Percentiles rank a stretch among this genome's conserved stretches.
Evolutionary conservation across 2,113 vertebrate species (phyloP).

Genomic region (Empidonax alnorum): DNA sequence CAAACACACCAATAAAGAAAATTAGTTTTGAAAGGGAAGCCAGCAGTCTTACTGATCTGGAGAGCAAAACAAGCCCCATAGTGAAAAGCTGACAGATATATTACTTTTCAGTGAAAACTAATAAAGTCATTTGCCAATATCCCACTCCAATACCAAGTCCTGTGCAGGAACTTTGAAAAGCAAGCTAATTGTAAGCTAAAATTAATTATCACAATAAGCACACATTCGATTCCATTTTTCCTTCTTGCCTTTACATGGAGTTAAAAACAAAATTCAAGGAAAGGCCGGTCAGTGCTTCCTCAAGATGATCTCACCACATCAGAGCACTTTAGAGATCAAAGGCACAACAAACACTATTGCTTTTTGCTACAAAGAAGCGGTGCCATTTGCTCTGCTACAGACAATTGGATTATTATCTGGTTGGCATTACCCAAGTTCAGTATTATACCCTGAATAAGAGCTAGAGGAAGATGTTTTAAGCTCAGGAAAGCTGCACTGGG

Average conservation of each 20-base stretch:
- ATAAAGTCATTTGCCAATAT: background rate
- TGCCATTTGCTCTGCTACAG: background rate
- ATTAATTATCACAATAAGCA: background rate
- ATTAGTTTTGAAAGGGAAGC: background rate
- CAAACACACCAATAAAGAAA: background rate
- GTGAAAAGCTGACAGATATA: background rate
- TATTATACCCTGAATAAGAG: background rate
- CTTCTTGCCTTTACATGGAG: background rate
- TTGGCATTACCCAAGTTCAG: background rate
- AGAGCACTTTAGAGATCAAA: slow-evolving; percentile 27
- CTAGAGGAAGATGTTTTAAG: background rate
- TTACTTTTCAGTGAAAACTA: background rate
- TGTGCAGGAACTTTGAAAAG: background rate
- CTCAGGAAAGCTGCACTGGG: background rate
- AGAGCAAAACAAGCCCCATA: background rate
- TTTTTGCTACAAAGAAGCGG: background rate
- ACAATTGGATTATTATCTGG: background rate
- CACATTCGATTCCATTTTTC: background rate
- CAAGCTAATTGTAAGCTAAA: background rate
- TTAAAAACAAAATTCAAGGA: background rate
- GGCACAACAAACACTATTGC: background rate
- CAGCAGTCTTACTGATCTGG: background rate
- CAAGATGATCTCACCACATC: background rate
- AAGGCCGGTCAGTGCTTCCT: background rate
- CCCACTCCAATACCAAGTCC: background rate